A percentile compares a stretch with the other conserved stretches of the same genome.
phyloP scores from a whole-genome alignment of 92 coral and sea anemone species.

The Virgularia gustaviana region DNA sequence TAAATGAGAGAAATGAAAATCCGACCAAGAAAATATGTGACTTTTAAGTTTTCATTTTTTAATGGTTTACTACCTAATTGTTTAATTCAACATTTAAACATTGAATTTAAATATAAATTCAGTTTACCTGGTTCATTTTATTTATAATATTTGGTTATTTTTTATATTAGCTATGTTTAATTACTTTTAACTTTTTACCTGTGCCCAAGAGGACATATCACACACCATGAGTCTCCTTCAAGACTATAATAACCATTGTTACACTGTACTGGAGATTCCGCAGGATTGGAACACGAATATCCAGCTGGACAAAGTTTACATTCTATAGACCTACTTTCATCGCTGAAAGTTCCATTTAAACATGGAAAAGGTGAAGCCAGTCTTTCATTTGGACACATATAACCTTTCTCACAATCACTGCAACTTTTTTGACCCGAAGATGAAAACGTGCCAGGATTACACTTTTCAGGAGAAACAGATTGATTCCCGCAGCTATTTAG shows the following conservation, averaged over 20 bases:
- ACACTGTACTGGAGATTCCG: constrained; percentile 27
- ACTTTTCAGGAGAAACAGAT: constrained; percentile 59
- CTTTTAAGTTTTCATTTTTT: too few relatives aligned
- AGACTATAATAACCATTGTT: constrained; percentile 39
- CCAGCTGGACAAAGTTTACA: constrained; percentile 74
- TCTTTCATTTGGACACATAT: constrained; percentile 56
- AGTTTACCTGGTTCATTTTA: too few relatives aligned
- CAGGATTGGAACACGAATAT: constrained; percentile 53
- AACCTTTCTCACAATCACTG: constrained; percentile 58
- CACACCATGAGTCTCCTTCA: constrained; percentile 22
- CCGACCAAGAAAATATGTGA: too few relatives aligned
- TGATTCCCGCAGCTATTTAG: constrained; percentile 54
- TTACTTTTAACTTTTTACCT: too few relatives aligned
- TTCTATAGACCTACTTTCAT: constrained; percentile 27
- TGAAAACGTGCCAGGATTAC: constrained; percentile 64
- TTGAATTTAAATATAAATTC: too few relatives aligned
- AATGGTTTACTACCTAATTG: too few relatives aligned
- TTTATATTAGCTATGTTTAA: too few relatives aligned
- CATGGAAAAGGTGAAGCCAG: constrained; percentile 62
- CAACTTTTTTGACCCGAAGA: constrained; percentile 55
- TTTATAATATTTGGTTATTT: too few relatives aligned
- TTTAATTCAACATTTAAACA: too few relatives aligned
- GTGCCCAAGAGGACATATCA: constrained; percentile 39
- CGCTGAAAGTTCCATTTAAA: constrained; percentile 49
- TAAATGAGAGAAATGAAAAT: too few relatives aligned